phyloP scores from a whole-genome alignment of 1,140 invertebrate genomes.

The Drosophila tropicalis region DNA sequence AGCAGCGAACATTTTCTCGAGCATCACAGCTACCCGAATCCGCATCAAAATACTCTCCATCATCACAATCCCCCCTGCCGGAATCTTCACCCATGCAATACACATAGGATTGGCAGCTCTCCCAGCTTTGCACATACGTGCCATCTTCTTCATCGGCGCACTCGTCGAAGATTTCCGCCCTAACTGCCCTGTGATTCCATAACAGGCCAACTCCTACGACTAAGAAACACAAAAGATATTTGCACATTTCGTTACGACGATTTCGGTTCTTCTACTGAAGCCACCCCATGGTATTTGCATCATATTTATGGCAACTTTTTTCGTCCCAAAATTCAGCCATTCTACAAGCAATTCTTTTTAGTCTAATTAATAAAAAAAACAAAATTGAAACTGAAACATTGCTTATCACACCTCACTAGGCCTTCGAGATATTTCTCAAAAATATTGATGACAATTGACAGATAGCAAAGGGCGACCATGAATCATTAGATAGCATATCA shows the following conservation, averaged over 20 bases:
- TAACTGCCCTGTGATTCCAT: not conserved
- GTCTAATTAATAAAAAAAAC: conserved; percentile 47
- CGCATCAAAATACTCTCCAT: conserved; percentile 67
- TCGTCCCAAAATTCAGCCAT: conserved; percentile 5
- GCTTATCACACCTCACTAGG: conserved; percentile 48
- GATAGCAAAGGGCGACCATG: conserved; percentile 37
- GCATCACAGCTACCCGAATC: conserved; percentile 58
- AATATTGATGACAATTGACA: conserved; percentile 44
- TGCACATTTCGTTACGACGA: conserved; percentile 47
- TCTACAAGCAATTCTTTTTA: conserved; percentile 72
- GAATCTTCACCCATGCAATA: conserved; percentile 76
- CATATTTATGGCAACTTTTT: conserved; percentile 50
- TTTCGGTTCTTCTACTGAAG: conserved; percentile 53
- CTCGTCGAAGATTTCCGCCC: conserved; percentile 61
- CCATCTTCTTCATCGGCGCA: conserved; percentile 49
- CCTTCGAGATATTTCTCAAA: conserved; percentile 40
- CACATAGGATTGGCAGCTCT: conserved; percentile 69
- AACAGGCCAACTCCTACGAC: conserved; percentile 28
- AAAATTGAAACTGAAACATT: conserved; percentile 30
- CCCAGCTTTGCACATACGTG: conserved; percentile 62
- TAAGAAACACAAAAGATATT: conserved; percentile 34
- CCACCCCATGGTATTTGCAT: conserved; percentile 1
- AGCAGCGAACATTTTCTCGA: conserved; percentile 64
- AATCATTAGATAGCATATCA: conserved; percentile 33
- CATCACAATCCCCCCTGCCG: conserved; percentile 57